Evolutionary conservation across 2,888 invertebrate genomes (phyloP).

Genomic region (Eurois occulta): DNA sequence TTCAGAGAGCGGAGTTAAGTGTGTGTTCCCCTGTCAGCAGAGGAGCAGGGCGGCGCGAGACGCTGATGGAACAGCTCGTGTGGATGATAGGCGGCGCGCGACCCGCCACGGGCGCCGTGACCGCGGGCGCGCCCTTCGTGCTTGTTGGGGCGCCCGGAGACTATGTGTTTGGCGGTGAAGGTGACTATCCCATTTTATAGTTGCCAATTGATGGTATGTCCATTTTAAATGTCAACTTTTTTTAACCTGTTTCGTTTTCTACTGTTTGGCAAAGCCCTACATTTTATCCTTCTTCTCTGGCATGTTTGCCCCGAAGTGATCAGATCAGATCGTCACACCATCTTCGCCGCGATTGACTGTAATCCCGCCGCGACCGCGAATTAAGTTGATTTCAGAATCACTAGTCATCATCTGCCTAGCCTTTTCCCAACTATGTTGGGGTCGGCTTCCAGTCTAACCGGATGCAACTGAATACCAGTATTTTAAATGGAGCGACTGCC

Average conservation of each 20-base stretch:
- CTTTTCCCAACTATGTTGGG: too few species aligned
- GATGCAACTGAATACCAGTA: too few species aligned
- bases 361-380: too few species aligned
- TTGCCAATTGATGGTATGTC: not conserved
- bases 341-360: not conserved
- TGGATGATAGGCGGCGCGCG: constrained; percentile 86
- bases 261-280: not conserved
- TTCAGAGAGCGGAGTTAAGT: constrained; percentile 19
- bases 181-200: constrained; percentile 63
- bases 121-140: constrained; percentile 85
- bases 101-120: constrained; percentile 77
- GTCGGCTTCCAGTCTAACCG: too few species aligned
- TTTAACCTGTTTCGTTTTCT: not conserved
- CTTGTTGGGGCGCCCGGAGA: constrained; percentile 87
- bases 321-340: not conserved
- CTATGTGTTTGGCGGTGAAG: constrained; percentile 88
- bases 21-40: constrained; percentile 50
- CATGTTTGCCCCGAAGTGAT: not conserved
- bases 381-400: too few species aligned
- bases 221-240: not conserved
- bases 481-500: too few species aligned
- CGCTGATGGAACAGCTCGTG: constrained; percentile 85
- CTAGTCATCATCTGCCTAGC: too few species aligned
- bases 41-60: constrained; percentile 76
- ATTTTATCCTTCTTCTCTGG: not conserved